Evolutionary conservation across 2,888 invertebrate genomes (phyloP), one percentile per base, ranked within the genome.

Genomic region (Lasioglossum lativentre): DNA sequence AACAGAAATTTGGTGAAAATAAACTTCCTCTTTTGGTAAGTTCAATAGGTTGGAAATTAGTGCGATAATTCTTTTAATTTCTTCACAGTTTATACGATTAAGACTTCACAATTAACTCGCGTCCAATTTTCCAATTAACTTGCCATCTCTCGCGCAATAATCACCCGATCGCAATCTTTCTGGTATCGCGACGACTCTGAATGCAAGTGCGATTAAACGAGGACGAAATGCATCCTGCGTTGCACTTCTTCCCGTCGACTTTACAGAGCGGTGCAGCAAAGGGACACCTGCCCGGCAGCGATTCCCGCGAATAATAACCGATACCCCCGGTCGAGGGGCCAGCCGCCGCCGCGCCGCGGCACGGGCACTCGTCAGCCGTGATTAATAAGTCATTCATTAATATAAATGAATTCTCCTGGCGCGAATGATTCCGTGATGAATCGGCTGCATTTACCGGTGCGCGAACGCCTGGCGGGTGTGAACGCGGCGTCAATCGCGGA

Each of bases 311-410:
- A 88, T 86, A 91, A 92, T 91, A 92, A 92, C 91, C 91, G 92
- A 92, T 92, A 91, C 89, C 85, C 90, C 79, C 74, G 56, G 56
- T 75, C 76, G 72, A 83, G 82, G 85, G 78, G 74, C 80, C 86
- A 78, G 77, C 81, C 75, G n/a, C n/a, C n/a, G n/a, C n/a, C n/a
- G n/a, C n/a, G n/a, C n/a, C n/a, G 83, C 75, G 85, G 82, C 84
- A 76, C 78, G 85, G 77, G 82, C 85, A 80, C 88, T 90, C 88
- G 85, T 88, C 87, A 80, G 72, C 75, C 80, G 87, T 93, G 93
- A 93, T 92, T 92, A 93, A 93, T 93, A 92, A 92, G 91, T 92
- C 90, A 93, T 93, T 93, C 91, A 92, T 93, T 93, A 92, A 92
- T 92, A 92, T 92, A 93, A 93, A 93, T 93, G 93, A 93, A 92